Conservation (phyloP, 2,797 vertebrate species). For the Oryzias sinensis region DNA sequence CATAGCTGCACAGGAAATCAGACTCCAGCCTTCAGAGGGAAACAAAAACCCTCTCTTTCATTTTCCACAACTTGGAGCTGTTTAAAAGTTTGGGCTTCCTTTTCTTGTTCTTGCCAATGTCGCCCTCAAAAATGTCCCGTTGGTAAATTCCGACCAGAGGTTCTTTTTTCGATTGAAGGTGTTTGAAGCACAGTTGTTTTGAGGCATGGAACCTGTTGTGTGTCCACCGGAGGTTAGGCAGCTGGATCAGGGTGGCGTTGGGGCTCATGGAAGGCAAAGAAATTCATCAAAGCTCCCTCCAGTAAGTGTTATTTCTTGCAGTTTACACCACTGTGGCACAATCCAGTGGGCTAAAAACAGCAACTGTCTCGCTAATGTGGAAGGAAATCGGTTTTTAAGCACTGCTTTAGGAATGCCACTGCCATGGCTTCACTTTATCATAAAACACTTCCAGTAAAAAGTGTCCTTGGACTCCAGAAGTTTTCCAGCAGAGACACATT, state of each 20-base stretch:
- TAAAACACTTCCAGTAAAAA: constrained; percentile 14
- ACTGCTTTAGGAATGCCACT: constrained; percentile 18
- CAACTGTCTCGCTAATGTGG: constrained; percentile 4
- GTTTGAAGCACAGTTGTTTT: constrained; percentile 2
- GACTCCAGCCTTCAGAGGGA: constrained; percentile 72
- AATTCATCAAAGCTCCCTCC: neutral
- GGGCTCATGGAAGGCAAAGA: constrained; percentile 3
- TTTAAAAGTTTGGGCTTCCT: constrained; percentile 67
- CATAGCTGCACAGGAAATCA: constrained; percentile 78
- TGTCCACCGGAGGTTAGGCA: neutral
- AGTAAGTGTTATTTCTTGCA: constrained; percentile 7
- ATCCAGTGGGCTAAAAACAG: constrained; percentile 10
- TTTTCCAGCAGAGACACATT: constrained; percentile 15
- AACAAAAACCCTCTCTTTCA: constrained; percentile 64
- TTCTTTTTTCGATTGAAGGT: constrained; percentile 4
- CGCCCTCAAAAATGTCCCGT: constrained; percentile 62
- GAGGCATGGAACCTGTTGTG: neutral
- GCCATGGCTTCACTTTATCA: constrained; percentile 13
- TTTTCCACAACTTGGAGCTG: constrained; percentile 69
- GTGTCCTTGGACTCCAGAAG: constrained; percentile 9
- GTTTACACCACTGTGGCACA: constrained; percentile 10
- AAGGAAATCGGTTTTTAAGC: constrained; percentile 20
- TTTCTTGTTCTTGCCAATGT: constrained; percentile 70
- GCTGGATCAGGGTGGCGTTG: constrained; percentile 6
- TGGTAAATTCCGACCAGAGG: constrained; percentile 34